Evolutionary conservation across 1,140 invertebrate genomes (phyloP).

Genomic region (Hyles euphorbiae): DNA sequence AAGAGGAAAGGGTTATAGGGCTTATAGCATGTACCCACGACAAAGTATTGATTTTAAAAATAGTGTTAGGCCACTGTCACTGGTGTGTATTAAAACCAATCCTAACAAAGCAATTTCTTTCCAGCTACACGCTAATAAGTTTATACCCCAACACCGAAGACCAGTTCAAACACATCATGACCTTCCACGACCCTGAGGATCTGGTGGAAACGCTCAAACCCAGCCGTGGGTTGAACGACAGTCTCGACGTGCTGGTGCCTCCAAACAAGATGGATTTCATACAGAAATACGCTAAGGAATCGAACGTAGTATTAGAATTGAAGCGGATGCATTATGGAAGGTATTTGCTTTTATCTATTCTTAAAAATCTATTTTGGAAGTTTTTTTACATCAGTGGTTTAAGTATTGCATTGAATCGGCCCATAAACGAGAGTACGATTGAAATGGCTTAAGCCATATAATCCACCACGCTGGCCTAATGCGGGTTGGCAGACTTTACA

Average conservation of each 20-base stretch:
- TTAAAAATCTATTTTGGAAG: too few species aligned
- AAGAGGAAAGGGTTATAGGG: too few species aligned
- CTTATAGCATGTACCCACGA: too few species aligned
- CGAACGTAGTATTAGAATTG: conserved; percentile 32
- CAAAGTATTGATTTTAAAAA: too few species aligned
- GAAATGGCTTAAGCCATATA: too few species aligned
- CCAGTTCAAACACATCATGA: conserved; percentile 33
- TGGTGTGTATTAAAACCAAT: too few species aligned
- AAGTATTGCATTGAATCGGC: background rate
- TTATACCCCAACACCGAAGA: conserved; percentile 31
- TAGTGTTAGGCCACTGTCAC: too few species aligned
- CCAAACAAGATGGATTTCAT: conserved; percentile 21
- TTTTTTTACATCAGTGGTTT: too few species aligned
- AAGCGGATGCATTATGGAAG: conserved; percentile 55
- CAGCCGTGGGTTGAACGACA: conserved; percentile 53
- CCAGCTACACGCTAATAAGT: conserved; percentile 45
- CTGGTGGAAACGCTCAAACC: conserved; percentile 47
- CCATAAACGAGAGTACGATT: too few species aligned
- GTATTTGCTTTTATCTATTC: conserved; percentile 28
- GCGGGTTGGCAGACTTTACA: too few species aligned
- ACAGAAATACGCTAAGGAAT: conserved; percentile 26
- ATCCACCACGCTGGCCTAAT: too few species aligned
- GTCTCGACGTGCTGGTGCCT: conserved; percentile 52
- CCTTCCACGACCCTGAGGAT: conserved; percentile 30
- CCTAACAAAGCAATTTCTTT: conserved; percentile 14